Conservation (phyloP, 2,113 vertebrate genomes). For the Triplophysa rosa region DNA sequence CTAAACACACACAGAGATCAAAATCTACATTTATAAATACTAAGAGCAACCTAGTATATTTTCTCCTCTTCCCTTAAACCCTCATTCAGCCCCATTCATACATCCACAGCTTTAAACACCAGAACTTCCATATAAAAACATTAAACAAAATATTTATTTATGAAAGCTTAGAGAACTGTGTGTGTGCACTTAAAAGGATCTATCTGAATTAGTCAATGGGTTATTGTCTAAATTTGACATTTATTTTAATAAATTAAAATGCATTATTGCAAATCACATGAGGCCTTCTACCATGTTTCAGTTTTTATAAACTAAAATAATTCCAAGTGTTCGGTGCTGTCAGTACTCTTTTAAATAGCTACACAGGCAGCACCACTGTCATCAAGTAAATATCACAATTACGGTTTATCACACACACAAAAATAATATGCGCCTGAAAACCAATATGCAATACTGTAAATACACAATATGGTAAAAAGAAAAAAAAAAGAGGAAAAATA, state of each 20-base stretch:
- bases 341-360: neutral
- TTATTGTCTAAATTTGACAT: neutral
- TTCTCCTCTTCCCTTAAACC: too few relatives aligned
- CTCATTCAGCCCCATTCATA: neutral
- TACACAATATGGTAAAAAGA: too few relatives aligned
- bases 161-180: neutral
- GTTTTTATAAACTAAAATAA: neutral
- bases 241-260: neutral
- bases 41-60: too few relatives aligned
- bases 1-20: too few relatives aligned
- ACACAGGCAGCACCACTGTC: neutral
- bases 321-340: neutral
- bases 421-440: neutral
- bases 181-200: neutral
- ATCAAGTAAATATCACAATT: neutral
- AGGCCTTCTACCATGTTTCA: neutral
- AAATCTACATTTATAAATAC: too few relatives aligned
- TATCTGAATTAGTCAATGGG: neutral
- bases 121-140: neutral
- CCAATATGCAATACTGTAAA: neutral
- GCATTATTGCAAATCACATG: neutral
- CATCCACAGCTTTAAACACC: slow-evolving; percentile 3
- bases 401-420: too few relatives aligned
- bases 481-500: neutral
- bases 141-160: too few relatives aligned